Percentiles rank a stretch among this genome's conserved stretches.
phyloP scores from a whole-genome alignment of 2,888 invertebrate species.

The Polyommatus icarus region DNA sequence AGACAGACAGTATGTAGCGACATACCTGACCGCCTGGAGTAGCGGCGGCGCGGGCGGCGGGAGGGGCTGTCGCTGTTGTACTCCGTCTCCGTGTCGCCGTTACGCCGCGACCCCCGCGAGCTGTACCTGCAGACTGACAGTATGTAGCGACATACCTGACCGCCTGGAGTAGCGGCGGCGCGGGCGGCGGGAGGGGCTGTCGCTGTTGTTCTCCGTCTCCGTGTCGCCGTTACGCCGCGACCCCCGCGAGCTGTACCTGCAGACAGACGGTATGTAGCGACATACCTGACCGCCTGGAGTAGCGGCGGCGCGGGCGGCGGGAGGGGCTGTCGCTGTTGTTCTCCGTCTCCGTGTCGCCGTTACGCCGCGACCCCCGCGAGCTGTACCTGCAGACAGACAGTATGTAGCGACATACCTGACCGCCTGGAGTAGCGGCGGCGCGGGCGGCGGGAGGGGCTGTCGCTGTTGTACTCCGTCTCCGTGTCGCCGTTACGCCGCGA shows the following conservation, averaged over 20 bases:
- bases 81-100: constrained; percentile 83
- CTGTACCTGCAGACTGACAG: constrained; percentile 53
- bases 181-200: constrained; percentile 78
- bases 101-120: constrained; percentile 53
- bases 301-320: constrained; percentile 66
- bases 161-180: constrained; percentile 67
- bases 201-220: constrained; percentile 85
- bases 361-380: constrained; percentile 53
- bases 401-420: constrained; percentile 58
- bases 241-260: constrained; percentile 60
- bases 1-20: not conserved
- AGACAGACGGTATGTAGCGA: not conserved
- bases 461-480: constrained; percentile 85
- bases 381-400: constrained; percentile 53
- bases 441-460: constrained; percentile 78
- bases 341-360: constrained; percentile 83
- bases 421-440: constrained; percentile 67
- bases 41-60: constrained; percentile 66
- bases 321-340: constrained; percentile 84
- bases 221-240: constrained; percentile 66
- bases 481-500: constrained; percentile 66
- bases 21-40: constrained; percentile 66
- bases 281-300: constrained; percentile 66
- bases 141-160: constrained; percentile 55
- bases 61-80: constrained; percentile 84